A percentile compares a stretch with the other conserved stretches of the same genome.
Conservation (phyloP, 1,140 invertebrate species). For the Goniozus legneri region DNA sequence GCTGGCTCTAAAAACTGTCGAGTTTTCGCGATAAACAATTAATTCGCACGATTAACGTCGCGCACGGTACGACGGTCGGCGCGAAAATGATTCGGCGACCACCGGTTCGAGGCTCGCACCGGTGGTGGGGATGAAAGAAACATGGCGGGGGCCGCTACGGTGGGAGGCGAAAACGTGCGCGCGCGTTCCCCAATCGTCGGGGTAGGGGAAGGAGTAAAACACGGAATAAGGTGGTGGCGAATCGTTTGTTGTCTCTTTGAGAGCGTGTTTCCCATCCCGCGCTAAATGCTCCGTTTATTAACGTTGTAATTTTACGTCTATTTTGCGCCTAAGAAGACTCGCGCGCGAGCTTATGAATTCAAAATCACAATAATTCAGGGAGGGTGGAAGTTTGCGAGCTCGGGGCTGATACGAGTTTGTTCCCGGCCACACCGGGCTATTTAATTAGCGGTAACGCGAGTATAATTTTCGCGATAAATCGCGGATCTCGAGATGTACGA, state of each 20-base stretch:
- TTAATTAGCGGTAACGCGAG: too few species aligned
- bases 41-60: too few species aligned
- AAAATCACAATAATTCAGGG: not conserved
- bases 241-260: constrained; percentile 10
- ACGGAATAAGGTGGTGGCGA: constrained; percentile 9
- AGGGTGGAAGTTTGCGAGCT: not conserved
- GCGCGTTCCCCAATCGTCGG: too few species aligned
- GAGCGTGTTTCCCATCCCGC: constrained; percentile 14
- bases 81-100: constrained; percentile 40
- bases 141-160: constrained; percentile 11
- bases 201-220: constrained; percentile 6
- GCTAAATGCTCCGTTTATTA: constrained; percentile 16
- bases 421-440: too few species aligned
- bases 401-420: too few species aligned
- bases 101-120: constrained; percentile 15
- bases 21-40: not conserved
- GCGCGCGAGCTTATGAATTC: not conserved
- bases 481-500: too few species aligned
- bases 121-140: constrained; percentile 16
- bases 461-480: too few species aligned
- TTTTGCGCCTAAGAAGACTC: too few species aligned
- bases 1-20: not conserved
- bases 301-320: constrained; percentile 15
- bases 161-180: constrained; percentile 15
- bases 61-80: constrained; percentile 37